A percentile compares a stretch with the other conserved stretches of the same genome.
phyloP scores from a whole-genome alignment of 2,797 vertebrate genomes.

The Denticeps clupeoides region DNA sequence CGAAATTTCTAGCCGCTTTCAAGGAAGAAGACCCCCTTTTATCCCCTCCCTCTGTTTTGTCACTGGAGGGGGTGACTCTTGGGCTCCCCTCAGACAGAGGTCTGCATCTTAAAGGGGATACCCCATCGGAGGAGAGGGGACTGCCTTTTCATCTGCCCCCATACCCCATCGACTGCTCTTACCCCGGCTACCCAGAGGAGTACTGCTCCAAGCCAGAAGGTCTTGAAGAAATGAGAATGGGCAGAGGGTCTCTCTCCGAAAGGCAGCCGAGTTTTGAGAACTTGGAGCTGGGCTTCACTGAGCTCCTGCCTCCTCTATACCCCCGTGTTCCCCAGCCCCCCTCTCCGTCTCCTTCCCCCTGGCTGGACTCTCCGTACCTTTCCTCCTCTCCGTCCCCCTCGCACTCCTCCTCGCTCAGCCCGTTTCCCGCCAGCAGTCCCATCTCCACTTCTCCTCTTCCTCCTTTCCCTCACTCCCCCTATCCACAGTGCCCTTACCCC shows the following conservation, averaged over 20 bases:
- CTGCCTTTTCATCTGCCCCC: slow-evolving; percentile 54
- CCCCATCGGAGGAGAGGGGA: slow-evolving; percentile 46
- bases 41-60: slow-evolving; percentile 48
- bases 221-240: slow-evolving; percentile 41
- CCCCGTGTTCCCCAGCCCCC: slow-evolving; percentile 48
- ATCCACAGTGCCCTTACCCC: slow-evolving; percentile 50
- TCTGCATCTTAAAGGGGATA: slow-evolving; percentile 34
- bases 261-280: slow-evolving; percentile 60
- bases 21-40: slow-evolving; percentile 74
- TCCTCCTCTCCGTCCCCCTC: slow-evolving; percentile 67
- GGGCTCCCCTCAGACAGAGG: slow-evolving; percentile 42
- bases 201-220: slow-evolving; percentile 48
- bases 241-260: slow-evolving; percentile 41
- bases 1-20: slow-evolving; percentile 64
- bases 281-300: slow-evolving; percentile 66
- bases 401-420: slow-evolving; percentile 64
- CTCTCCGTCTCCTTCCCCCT: slow-evolving; percentile 55
- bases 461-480: slow-evolving; percentile 48
- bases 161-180: slow-evolving; percentile 52
- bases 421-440: slow-evolving; percentile 60
- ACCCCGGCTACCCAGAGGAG: slow-evolving; percentile 53
- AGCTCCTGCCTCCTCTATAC: slow-evolving; percentile 63
- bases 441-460: slow-evolving; percentile 57
- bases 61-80: slow-evolving; percentile 43
- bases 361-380: slow-evolving; percentile 67